Conservation (phyloP, 2,888 invertebrate genomes). For the Mantis religiosa region DNA sequence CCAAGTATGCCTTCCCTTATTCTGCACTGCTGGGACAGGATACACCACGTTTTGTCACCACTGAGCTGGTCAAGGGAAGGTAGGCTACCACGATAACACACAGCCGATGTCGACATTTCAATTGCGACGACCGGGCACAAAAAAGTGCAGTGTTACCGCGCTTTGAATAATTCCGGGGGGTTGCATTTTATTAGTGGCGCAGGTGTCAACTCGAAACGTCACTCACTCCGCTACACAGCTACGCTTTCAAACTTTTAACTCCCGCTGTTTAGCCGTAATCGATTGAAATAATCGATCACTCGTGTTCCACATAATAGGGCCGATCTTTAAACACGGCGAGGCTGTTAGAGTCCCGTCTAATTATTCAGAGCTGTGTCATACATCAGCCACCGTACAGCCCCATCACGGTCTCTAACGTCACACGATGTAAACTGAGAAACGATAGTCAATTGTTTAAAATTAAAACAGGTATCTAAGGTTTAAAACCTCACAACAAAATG, state of each 20-base stretch:
- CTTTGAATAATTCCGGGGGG: neutral
- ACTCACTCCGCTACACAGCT: neutral
- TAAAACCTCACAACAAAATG: too few species aligned
- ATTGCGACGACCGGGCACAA: too few species aligned
- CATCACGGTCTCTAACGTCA: too few species aligned
- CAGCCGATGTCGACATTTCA: neutral
- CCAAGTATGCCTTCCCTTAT: too few species aligned
- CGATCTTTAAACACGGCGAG: neutral
- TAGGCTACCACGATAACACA: neutral
- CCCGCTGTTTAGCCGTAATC: neutral
- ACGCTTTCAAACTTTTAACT: neutral
- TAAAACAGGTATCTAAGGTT: too few species aligned
- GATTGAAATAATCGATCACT: neutral
- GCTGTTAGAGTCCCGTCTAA: neutral
- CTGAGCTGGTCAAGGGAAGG: too few species aligned
- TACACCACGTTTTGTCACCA: too few species aligned
- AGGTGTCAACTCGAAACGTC: neutral
- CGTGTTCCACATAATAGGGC: neutral
- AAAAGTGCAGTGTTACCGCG: neutral
- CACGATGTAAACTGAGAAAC: too few species aligned
- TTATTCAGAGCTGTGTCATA: neutral
- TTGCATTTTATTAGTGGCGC: neutral
- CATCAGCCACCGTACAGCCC: neutral
- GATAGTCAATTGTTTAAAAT: too few species aligned
- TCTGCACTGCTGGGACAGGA: too few species aligned